These are phyloP conservation scores for Ondatra zibethicus DNA, from an alignment of 2,113 vertebrate genomes.

Conservation along the genomic window DNA sequence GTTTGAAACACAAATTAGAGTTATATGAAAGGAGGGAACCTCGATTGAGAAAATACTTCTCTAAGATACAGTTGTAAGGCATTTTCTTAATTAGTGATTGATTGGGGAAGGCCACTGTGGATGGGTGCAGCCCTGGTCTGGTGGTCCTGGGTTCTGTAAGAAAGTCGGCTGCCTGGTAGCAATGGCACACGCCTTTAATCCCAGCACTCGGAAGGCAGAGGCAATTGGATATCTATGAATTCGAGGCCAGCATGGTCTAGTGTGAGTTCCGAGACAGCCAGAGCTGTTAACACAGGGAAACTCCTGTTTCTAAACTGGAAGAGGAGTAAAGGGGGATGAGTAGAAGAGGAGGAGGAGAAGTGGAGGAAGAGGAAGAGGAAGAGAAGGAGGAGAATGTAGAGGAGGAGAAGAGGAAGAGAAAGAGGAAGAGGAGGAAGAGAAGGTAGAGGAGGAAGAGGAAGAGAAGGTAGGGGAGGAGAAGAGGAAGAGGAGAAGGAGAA, in stretches of 20 bases:
- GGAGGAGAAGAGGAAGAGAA: too few relatives aligned
- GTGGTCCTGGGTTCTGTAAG: not conserved
- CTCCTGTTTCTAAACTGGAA: too few relatives aligned
- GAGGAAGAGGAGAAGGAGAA: not conserved
- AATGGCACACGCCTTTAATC: not conserved
- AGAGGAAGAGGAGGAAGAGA: rapidly evolving
- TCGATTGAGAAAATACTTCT: not conserved
- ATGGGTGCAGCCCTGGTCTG: not conserved
- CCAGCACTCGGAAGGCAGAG: not conserved
- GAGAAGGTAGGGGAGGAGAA: not conserved
- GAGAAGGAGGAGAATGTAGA: too few relatives aligned
- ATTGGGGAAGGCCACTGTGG: not conserved
- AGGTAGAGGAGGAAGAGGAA: too few relatives aligned
- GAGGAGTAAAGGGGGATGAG: too few relatives aligned
- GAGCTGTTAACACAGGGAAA: too few relatives aligned
- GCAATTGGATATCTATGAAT: not conserved
- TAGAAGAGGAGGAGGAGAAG: too few relatives aligned
- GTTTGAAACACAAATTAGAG: not conserved
- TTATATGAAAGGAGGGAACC: not conserved
- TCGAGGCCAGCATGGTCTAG: not conserved
- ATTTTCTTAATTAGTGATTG: not conserved
- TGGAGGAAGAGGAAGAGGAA: too few relatives aligned
- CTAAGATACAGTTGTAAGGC: not conserved
- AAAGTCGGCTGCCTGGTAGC: not conserved
- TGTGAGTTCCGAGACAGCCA: too few relatives aligned